Percentiles rank a stretch among this genome's conserved stretches.
Conservation (phyloP, 2,797 vertebrate species). For the Sparidentex hasta region DNA sequence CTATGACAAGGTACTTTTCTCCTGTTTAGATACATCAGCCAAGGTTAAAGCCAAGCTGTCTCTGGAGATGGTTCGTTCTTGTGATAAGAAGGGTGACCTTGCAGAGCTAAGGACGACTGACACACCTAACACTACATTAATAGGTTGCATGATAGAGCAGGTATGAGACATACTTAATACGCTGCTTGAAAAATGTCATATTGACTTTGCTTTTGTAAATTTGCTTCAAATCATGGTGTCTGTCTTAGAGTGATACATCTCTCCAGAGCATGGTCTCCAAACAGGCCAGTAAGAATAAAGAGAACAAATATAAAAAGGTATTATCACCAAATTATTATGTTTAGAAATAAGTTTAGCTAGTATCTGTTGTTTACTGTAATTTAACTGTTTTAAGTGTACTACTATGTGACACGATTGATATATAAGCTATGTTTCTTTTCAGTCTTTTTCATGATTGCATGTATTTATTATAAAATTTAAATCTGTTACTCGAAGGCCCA, state of each 20-base stretch:
- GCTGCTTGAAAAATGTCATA: not conserved
- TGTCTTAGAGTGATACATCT: slow-evolving; percentile 32
- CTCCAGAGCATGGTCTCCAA: slow-evolving; percentile 43
- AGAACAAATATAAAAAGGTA: slow-evolving; percentile 62
- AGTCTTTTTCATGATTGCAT: not conserved
- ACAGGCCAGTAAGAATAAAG: slow-evolving; percentile 22
- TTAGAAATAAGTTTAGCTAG: not conserved
- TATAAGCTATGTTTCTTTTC: not conserved
- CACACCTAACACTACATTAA: slow-evolving; percentile 20
- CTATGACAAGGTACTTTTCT: slow-evolving; percentile 6
- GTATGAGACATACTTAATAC: slow-evolving; percentile 37
- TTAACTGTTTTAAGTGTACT: not conserved
- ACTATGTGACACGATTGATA: not conserved
- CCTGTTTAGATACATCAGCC: slow-evolving; percentile 71
- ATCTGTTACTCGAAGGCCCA: not conserved
- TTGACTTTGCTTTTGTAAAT: not conserved
- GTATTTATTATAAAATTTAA: not conserved
- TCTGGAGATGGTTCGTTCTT: slow-evolving; percentile 83
- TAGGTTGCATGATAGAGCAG: slow-evolving; percentile 55
- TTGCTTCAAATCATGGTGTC: not conserved
- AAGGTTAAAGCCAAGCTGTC: slow-evolving; percentile 84
- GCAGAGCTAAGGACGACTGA: slow-evolving; percentile 51
- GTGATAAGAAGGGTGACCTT: slow-evolving; percentile 65
- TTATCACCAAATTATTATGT: not conserved
- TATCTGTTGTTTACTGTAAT: not conserved